Conservation (phyloP, 2,113 vertebrate genomes). For the Pelusios castaneus region DNA sequence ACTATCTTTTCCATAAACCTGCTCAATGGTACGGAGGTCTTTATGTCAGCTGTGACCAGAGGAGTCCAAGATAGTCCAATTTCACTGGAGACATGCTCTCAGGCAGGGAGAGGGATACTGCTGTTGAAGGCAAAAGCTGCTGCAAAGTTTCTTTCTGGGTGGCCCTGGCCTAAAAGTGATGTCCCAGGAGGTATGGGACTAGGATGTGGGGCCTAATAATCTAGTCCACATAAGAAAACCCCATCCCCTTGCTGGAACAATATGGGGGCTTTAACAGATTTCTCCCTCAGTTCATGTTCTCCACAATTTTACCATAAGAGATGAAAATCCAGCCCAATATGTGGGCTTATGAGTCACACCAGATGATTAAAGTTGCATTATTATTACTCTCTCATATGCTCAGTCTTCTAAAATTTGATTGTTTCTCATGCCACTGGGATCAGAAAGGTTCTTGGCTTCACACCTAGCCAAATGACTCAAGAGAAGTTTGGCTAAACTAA, state of each 20-base stretch:
- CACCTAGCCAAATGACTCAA: constrained; percentile 5
- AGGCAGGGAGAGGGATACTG: not conserved
- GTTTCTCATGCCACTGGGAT: not conserved
- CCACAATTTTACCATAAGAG: not conserved
- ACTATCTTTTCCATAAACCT: not conserved
- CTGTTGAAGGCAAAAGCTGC: not conserved
- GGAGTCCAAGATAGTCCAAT: not conserved
- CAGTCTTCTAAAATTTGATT: not conserved
- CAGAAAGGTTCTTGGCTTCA: not conserved
- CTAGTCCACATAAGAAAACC: not conserved
- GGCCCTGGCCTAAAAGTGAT: not conserved
- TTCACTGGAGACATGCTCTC: not conserved
- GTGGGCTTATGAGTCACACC: not conserved
- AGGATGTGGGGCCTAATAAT: not conserved
- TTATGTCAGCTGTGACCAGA: not conserved
- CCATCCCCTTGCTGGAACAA: not conserved
- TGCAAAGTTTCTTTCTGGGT: not conserved
- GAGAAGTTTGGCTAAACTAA: constrained; percentile 38
- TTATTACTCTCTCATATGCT: not conserved
- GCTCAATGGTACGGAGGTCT: not conserved
- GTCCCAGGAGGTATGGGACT: not conserved
- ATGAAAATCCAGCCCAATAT: not conserved
- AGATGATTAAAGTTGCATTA: not conserved
- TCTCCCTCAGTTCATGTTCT: not conserved
- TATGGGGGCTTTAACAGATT: not conserved